Conservation (phyloP, 2,797 vertebrate genomes). For the Babyrousa celebensis region DNA sequence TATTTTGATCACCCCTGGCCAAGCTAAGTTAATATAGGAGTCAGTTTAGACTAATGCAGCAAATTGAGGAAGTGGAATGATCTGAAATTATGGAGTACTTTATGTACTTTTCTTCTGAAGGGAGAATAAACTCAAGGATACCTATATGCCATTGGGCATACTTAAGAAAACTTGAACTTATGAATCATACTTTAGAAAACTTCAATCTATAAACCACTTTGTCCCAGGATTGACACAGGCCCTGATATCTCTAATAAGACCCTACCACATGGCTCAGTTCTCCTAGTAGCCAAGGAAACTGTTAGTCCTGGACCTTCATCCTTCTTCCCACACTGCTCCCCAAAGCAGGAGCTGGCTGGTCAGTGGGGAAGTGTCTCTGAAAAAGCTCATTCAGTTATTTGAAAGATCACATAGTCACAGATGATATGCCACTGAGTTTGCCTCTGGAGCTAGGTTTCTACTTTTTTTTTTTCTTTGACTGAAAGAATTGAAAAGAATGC, state of each 20-base stretch:
- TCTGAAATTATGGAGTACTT: background rate
- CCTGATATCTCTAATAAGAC: background rate
- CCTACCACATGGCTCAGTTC: background rate
- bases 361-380: background rate
- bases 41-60: slow-evolving; percentile 38
- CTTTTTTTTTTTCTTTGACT: slow-evolving; percentile 44
- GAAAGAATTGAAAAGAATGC: slow-evolving; percentile 36
- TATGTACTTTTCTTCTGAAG: background rate
- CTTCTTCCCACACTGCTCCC: background rate
- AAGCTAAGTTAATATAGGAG: background rate
- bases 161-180: slow-evolving; percentile 41
- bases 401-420: slow-evolving; percentile 13
- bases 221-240: background rate
- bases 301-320: background rate
- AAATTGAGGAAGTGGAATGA: slow-evolving; percentile 29
- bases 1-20: slow-evolving; percentile 29
- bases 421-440: background rate
- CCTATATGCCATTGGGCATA: background rate
- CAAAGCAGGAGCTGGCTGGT: background rate
- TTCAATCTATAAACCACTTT: slow-evolving; percentile 60
- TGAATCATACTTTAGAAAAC: slow-evolving; percentile 6
- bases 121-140: slow-evolving; percentile 41
- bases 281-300: background rate
- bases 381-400: slow-evolving; percentile 31
- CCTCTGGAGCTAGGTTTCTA: background rate